Percentiles rank a stretch among this genome's conserved stretches.
These are phyloP conservation scores for Frieseomelitta varia DNA, from an alignment of 1,140 invertebrate species.

Conservation along the genomic window DNA sequence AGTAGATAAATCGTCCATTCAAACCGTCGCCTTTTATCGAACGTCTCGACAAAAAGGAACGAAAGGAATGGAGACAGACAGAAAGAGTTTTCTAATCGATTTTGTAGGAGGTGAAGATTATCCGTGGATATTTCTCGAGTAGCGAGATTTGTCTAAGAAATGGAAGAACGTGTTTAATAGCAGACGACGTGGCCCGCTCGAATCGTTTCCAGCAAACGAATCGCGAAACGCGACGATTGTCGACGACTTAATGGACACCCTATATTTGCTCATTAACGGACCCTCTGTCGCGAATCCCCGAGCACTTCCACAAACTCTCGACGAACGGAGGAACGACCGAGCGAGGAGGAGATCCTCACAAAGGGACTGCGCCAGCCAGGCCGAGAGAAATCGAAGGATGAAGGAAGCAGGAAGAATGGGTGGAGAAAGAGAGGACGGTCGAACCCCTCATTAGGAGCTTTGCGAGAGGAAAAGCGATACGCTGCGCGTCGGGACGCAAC, in stretches of 20 bases:
- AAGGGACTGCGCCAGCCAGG: conserved; percentile 55
- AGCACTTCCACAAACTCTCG: conserved; percentile 69
- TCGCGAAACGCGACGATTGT: conserved; percentile 56
- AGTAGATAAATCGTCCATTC: not conserved
- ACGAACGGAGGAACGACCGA: conserved; percentile 59
- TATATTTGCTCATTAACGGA: conserved; percentile 78
- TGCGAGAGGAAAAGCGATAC: conserved; percentile 69
- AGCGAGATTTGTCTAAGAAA: conserved; percentile 36
- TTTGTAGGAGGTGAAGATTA: not conserved
- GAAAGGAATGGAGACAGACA: not conserved
- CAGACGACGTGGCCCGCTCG: not conserved
- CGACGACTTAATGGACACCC: conserved; percentile 73
- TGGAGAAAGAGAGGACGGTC: conserved; percentile 33
- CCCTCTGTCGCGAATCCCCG: conserved; percentile 73
- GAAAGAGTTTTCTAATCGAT: not conserved
- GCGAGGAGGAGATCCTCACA: conserved; percentile 45
- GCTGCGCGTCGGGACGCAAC: conserved; percentile 61
- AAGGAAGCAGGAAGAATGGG: conserved; percentile 50
- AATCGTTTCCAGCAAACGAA: conserved; percentile 11
- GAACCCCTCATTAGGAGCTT: conserved; percentile 60
- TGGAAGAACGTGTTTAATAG: conserved; percentile 20
- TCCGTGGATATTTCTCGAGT: not conserved
- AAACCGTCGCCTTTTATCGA: too few species aligned
- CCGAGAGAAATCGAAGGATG: conserved; percentile 57
- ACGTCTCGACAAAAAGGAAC: too few species aligned